A percentile compares a stretch with the other conserved stretches of the same genome.
Evolutionary conservation across 2,888 invertebrate genomes (phyloP).

Genomic region (Cosmia trapezina): DNA sequence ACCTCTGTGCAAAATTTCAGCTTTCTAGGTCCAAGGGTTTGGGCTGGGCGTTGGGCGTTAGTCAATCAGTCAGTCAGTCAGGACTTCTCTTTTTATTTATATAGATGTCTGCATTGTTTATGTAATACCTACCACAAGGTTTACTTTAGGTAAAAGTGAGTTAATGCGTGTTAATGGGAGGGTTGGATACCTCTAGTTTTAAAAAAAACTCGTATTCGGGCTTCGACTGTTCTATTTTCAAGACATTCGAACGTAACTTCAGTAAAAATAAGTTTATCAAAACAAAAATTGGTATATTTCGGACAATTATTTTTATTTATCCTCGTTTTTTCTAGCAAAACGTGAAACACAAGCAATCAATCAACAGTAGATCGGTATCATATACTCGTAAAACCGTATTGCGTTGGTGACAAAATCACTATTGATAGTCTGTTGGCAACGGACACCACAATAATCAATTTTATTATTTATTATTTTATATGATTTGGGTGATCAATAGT

Average conservation of each 20-base stretch:
- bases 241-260: too few species aligned
- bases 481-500: neutral
- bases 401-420: slow-evolving; percentile 28
- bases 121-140: neutral
- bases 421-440: slow-evolving; percentile 28
- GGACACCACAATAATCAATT: neutral
- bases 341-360: slow-evolving; percentile 20
- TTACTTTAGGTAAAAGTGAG: neutral
- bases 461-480: slow-evolving; percentile 7
- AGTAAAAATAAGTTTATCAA: too few species aligned
- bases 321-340: neutral
- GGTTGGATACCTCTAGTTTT: neutral
- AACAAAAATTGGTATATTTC: neutral
- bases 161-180: too few species aligned
- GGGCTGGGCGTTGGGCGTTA: too few species aligned
- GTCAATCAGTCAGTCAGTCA: too few species aligned
- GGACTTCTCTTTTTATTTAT: too few species aligned
- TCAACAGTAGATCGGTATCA: slow-evolving; percentile 28
- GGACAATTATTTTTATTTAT: neutral
- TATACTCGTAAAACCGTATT: slow-evolving; percentile 35
- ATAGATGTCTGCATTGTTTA: too few species aligned
- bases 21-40: too few species aligned
- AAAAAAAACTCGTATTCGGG: too few species aligned
- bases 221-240: too few species aligned
- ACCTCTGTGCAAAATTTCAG: too few species aligned